Conservation (phyloP, 1,140 invertebrate species). For the Caenorhabditis tropicalis region DNA sequence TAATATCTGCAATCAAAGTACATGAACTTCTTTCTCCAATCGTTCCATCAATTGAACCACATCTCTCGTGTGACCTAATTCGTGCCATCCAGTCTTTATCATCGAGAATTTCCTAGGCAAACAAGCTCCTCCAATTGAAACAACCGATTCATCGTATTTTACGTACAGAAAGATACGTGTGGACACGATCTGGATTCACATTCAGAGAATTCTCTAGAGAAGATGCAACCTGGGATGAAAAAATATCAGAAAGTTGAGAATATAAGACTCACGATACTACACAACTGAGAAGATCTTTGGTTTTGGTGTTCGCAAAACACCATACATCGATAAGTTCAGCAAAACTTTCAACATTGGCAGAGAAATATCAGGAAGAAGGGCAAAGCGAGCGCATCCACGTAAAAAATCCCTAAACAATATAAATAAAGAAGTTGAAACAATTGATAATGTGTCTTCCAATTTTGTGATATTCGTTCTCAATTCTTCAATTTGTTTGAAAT, state of each 20-base stretch:
- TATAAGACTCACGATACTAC: slow-evolving; percentile 53
- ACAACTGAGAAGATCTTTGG: slow-evolving; percentile 35
- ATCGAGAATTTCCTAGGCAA: not conserved
- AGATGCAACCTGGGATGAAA: slow-evolving; percentile 45
- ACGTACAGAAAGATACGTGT: slow-evolving; percentile 18
- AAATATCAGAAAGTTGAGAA: not conserved
- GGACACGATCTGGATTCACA: slow-evolving; percentile 42
- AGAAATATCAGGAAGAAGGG: slow-evolving; percentile 43
- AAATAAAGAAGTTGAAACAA: not conserved
- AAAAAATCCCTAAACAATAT: slow-evolving; percentile 65
- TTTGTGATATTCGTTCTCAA: slow-evolving; percentile 43
- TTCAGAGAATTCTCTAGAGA: no score
- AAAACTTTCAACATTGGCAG: slow-evolving; percentile 54
- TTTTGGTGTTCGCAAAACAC: slow-evolving; percentile 45
- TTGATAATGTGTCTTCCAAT: not conserved
- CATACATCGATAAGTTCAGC: slow-evolving; percentile 63
- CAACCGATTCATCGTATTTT: slow-evolving; percentile 21
- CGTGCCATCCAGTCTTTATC: not conserved
- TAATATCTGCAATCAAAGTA: slow-evolving; percentile 79
- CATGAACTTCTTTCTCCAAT: slow-evolving; percentile 46
- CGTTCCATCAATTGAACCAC: slow-evolving; percentile 82
- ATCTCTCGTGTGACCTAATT: slow-evolving; percentile 72
- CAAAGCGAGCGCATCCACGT: slow-evolving; percentile 56
- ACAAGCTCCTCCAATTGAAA: slow-evolving; percentile 15
- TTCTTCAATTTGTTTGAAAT: no score